Percentiles rank a stretch among this genome's conserved stretches.
Evolutionary conservation across 2,888 invertebrate species (phyloP).

Genomic region (Cecidostiba fungosa): DNA sequence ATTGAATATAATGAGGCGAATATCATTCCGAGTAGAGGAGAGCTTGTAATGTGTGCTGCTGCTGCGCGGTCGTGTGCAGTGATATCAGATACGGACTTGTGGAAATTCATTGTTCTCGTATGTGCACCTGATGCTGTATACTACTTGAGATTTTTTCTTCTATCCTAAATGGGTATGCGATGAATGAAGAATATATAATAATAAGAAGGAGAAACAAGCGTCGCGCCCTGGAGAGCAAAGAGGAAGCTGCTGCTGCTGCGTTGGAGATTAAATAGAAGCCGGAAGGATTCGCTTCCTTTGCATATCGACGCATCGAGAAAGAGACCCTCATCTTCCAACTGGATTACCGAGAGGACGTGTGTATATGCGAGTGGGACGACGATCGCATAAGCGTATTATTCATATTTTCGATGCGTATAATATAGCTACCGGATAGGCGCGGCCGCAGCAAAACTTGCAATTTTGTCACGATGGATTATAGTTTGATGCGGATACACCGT

Average conservation of each 20-base stretch:
- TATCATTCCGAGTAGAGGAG: not conserved
- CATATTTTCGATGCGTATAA: not conserved
- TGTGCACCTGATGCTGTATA: not conserved
- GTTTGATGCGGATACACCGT: too few species aligned
- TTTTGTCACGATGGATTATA: not conserved
- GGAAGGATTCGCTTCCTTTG: constrained; percentile 59
- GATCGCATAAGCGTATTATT: constrained; percentile 50
- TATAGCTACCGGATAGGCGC: not conserved
- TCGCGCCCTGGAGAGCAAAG: not conserved
- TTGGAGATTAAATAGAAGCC: constrained; percentile 54
- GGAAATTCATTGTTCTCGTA: constrained; percentile 31
- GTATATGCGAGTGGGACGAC: constrained; percentile 10
- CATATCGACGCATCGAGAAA: constrained; percentile 26
- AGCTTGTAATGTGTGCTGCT: not conserved
- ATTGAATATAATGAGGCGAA: constrained; percentile 57
- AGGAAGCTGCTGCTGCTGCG: not conserved
- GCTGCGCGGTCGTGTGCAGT: not conserved
- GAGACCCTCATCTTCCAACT: not conserved
- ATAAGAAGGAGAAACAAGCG: not conserved
- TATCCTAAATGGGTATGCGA: not conserved
- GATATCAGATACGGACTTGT: constrained; percentile 26
- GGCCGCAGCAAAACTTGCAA: not conserved
- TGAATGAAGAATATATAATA: not conserved
- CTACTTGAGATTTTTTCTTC: constrained; percentile 4
- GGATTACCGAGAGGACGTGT: constrained; percentile 26